phyloP scores from a whole-genome alignment of 2,888 invertebrate species.

The Cryptocephalus primarius region DNA sequence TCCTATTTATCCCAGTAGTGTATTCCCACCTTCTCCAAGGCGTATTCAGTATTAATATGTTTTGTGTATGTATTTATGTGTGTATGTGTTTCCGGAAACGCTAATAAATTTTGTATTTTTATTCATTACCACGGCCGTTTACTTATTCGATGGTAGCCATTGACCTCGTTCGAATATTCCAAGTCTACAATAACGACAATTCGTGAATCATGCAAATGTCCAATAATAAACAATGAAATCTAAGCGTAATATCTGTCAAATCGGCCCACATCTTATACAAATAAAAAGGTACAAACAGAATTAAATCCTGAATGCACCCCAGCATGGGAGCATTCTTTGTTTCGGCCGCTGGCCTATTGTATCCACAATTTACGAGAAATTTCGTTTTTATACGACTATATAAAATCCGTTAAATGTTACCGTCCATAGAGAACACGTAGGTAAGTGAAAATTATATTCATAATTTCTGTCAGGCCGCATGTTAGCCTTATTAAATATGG shows the following conservation, averaged over 20 bases:
- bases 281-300: slow-evolving; percentile 25
- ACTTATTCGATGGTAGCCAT: too few relatives aligned
- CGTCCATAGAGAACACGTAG: slow-evolving; percentile 11
- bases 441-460: slow-evolving; percentile 13
- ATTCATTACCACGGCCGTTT: too few relatives aligned
- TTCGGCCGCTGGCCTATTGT: slow-evolving; percentile 20
- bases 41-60: too few relatives aligned
- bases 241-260: slow-evolving; percentile 24
- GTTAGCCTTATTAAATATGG: slow-evolving; percentile 10
- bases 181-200: slow-evolving; percentile 1
- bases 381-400: slow-evolving; percentile 20
- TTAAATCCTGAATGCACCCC: slow-evolving; percentile 21
- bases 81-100: too few relatives aligned
- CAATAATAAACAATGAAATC: slow-evolving; percentile 20
- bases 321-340: slow-evolving; percentile 20
- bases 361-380: slow-evolving; percentile 20
- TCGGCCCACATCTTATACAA: slow-evolving; percentile 19
- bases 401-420: slow-evolving; percentile 16
- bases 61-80: too few relatives aligned
- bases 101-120: too few relatives aligned
- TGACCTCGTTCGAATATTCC: too few relatives aligned
- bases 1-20: too few relatives aligned
- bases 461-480: slow-evolving; percentile 10
- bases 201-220: slow-evolving; percentile 4
- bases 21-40: too few relatives aligned